Base-by-base conservation (phyloP, 2,888 invertebrate genomes). In the Pterostichus madidus region DNA sequence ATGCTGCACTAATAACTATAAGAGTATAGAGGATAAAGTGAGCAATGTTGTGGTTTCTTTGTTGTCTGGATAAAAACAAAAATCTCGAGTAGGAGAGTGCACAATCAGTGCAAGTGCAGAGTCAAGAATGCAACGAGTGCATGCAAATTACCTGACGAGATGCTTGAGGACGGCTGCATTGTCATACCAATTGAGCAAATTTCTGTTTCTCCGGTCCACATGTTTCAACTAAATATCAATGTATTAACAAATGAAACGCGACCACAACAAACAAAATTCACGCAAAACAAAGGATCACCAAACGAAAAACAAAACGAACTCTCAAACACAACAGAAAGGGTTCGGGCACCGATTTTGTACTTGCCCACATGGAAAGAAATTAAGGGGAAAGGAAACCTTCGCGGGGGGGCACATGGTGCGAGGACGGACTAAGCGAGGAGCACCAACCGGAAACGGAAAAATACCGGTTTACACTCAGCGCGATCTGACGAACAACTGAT, bases 131-230 rank as follows among this genome's bases (percentile, higher is more conserved):
- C 49, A 11, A 10, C 49, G 49, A 49, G 49, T 49, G 49, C 49
- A 49, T 44, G 17, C 15, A 56, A 11, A 75, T 71, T 92, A 91
- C 96, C 96, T 88, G 96, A 96, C 87, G 95, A 94, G 88, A 93
- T 92, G 89, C 94, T 94, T 87, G 93, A 92, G 88, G 94, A 94
- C 88, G 94, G 93, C 87, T 93, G 93, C 90, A 94, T 92, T 85
- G 93, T 94, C 96, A 96, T 96, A 89, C 96, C 96, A 89, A 96
- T 96, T 87, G 96, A 95, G 90, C 94, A 96, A 89, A 96, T 96
- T 92, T 96, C 96, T 84, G 93, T 92, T 86, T 93, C 93, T 87
- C 93, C 94, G 88, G 93, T 93, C 94, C 94, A 95, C 93, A 94
- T 93, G 86, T 86, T 86, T 79, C 46, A 52, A 83, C 56, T 78